phyloP scores from a whole-genome alignment of 2,113 vertebrate species.

The Xenopus tropicalis region DNA sequence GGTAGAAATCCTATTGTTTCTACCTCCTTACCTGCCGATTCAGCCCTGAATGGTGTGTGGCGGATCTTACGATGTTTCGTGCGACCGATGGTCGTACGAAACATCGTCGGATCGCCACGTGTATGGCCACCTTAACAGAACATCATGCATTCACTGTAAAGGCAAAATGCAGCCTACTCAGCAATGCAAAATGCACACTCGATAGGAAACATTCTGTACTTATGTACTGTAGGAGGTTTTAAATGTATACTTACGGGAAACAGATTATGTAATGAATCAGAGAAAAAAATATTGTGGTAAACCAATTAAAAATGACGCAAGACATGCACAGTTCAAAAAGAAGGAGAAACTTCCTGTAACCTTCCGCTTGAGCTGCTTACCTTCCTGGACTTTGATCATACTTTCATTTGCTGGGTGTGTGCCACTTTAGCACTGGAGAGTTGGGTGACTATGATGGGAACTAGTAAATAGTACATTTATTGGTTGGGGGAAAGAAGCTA shows the following conservation, averaged over 20 bases:
- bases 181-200: neutral
- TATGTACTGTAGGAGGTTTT: conserved; percentile 9
- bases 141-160: neutral
- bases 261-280: conserved; percentile 6
- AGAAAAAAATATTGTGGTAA: conserved; percentile 3
- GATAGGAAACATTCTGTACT: conserved; percentile 16
- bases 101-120: no score
- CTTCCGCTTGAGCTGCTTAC: neutral
- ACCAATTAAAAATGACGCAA: conserved; percentile 2
- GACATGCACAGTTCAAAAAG: neutral
- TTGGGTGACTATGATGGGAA: no score
- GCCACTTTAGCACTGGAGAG: no score
- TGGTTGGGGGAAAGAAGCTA: no score
- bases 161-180: neutral
- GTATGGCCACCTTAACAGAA: no score
- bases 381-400: neutral
- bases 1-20: no score
- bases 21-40: no score
- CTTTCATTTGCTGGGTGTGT: neutral
- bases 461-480: no score
- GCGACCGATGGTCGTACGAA: no score
- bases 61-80: no score
- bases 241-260: conserved; percentile 20
- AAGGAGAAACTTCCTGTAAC: neutral
- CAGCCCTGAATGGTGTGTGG: no score